phyloP scores from a whole-genome alignment of 2,113 vertebrate genomes.

The Scolopax mira region DNA sequence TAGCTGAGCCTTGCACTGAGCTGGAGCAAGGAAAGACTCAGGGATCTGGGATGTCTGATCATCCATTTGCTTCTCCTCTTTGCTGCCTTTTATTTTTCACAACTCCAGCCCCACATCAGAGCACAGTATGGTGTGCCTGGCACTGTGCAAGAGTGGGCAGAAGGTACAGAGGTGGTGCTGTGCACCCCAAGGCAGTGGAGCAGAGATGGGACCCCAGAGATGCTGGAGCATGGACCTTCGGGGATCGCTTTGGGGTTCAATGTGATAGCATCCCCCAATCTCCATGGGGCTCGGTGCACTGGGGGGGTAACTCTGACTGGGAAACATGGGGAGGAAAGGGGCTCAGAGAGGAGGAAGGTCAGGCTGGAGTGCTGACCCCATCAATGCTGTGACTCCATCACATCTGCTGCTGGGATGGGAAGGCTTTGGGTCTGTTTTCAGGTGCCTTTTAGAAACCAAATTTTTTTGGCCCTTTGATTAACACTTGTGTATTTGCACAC shows the following conservation, averaged over 20 bases:
- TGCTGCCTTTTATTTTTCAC: background rate
- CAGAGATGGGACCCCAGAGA: background rate
- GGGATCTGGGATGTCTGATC: background rate
- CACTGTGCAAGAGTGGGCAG: background rate
- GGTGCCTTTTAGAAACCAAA: background rate
- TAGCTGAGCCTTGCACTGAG: accelerated
- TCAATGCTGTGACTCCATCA: accelerated
- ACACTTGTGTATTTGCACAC: background rate
- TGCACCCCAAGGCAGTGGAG: background rate
- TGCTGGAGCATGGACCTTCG: background rate
- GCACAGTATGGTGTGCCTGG: background rate
- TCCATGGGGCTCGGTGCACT: background rate
- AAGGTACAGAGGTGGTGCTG: background rate
- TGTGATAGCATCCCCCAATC: accelerated
- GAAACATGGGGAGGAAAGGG: background rate
- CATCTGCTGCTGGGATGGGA: too few relatives aligned
- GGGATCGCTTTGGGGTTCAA: background rate
- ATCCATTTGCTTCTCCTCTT: background rate
- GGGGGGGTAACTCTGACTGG: background rate
- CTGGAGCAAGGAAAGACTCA: background rate
- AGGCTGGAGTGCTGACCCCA: background rate
- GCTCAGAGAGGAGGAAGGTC: background rate
- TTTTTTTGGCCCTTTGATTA: background rate
- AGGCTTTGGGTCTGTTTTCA: background rate
- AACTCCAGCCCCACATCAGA: background rate